Conservation (phyloP, 2,888 invertebrate genomes). For the Eristalinus aeneus region DNA sequence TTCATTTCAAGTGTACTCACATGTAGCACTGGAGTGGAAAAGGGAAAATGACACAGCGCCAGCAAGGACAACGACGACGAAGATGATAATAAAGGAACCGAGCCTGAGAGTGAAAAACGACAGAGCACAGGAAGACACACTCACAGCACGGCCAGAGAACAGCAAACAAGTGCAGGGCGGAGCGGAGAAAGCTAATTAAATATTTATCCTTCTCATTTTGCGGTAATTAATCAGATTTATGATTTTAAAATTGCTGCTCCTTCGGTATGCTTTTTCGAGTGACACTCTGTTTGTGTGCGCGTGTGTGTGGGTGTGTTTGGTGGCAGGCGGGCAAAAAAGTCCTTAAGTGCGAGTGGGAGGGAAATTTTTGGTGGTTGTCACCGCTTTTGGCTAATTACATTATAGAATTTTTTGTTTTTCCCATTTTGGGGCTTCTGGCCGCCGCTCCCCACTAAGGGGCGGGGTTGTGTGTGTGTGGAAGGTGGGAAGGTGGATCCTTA, state of each 20-base stretch:
- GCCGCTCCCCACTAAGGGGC: not conserved
- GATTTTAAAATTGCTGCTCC: constrained; percentile 62
- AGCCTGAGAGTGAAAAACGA: not conserved
- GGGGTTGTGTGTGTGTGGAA: not conserved
- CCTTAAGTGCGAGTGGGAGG: constrained; percentile 25
- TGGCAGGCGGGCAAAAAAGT: not conserved
- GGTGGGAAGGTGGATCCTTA: not conserved
- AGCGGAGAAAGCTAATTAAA: constrained; percentile 63
- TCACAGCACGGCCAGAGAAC: not conserved
- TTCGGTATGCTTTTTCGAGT: constrained; percentile 4
- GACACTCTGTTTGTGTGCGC: not conserved
- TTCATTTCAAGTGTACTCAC: constrained; percentile 58
- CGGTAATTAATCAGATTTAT: constrained; percentile 70
- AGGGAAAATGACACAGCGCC: constrained; percentile 36
- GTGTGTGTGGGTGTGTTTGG: not conserved
- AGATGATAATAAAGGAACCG: constrained; percentile 21
- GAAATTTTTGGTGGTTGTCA: constrained; percentile 28
- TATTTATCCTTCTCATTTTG: constrained; percentile 69
- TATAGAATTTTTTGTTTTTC: constrained; percentile 1
- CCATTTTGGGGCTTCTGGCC: not conserved
- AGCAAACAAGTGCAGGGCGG: too few species aligned
- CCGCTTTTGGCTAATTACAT: constrained; percentile 26
- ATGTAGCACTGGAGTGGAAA: constrained; percentile 21
- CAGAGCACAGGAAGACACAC: not conserved
- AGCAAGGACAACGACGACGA: not conserved